A percentile compares a stretch with the other conserved stretches of the same genome.
phyloP scores from a whole-genome alignment of 1,140 invertebrate genomes.

The Drosophila erecta region DNA sequence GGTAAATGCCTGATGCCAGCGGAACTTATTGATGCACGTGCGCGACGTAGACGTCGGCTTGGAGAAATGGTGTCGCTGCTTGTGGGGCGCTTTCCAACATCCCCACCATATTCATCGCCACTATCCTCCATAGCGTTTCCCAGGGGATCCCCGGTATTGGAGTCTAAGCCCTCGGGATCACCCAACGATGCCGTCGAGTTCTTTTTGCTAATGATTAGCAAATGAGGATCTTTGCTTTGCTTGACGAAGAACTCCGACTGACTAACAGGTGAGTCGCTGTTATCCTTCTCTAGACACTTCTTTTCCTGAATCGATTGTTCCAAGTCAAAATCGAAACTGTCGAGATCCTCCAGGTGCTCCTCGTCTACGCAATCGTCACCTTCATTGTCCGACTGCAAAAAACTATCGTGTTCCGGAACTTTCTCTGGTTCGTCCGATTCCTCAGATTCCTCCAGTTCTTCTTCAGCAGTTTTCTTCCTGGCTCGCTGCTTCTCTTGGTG shows the following conservation, averaged over 20 bases:
- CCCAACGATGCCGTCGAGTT: not conserved
- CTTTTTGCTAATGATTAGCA: constrained; percentile 61
- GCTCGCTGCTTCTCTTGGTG: not conserved
- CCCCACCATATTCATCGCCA: constrained; percentile 7
- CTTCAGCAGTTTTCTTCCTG: not conserved
- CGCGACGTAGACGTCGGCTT: constrained; percentile 27
- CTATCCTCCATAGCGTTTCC: constrained; percentile 41
- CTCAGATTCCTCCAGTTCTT: not conserved
- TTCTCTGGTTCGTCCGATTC: not conserved
- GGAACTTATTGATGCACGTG: not conserved
- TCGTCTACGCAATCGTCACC: constrained; percentile 20
- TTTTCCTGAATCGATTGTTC: not conserved
- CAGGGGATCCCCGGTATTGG: constrained; percentile 8
- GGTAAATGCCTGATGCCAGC: constrained; percentile 35
- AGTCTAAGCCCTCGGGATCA: not conserved
- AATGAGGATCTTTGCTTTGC: constrained; percentile 28
- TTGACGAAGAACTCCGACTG: constrained; percentile 61
- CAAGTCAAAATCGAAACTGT: constrained; percentile 3
- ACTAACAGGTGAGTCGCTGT: constrained; percentile 2
- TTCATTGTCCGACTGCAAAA: constrained; percentile 12
- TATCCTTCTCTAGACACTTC: not conserved
- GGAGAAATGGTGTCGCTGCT: not conserved
- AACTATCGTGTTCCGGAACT: not conserved
- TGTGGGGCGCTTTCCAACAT: not conserved
- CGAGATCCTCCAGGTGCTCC: constrained; percentile 15